phyloP scores from a whole-genome alignment of 2,113 vertebrate species.

The Trematocara nigrifrons region DNA sequence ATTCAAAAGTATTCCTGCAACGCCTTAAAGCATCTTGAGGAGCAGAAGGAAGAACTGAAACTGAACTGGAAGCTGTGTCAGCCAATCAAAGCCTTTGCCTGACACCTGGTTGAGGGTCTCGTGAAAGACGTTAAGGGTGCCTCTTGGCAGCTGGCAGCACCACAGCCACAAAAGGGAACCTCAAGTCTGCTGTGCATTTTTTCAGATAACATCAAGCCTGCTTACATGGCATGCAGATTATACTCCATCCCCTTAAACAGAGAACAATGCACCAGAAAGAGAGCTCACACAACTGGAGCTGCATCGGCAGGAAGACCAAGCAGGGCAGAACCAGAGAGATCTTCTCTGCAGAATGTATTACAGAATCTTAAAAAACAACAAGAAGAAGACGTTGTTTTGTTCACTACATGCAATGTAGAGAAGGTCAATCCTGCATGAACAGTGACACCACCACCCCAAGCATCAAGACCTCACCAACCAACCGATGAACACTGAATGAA shows the following conservation, averaged over 20 bases:
- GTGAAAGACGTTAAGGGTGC: neutral
- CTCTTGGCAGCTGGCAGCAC: neutral
- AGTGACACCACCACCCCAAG: neutral
- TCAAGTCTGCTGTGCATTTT: neutral
- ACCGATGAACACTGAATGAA: neutral
- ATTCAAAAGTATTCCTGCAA: neutral
- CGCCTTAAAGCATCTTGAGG: neutral
- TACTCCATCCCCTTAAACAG: neutral
- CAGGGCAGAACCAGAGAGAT: neutral
- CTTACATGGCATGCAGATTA: neutral
- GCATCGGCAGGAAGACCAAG: neutral
- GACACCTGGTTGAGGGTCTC: neutral
- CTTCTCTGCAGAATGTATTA: neutral
- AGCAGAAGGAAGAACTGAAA: neutral
- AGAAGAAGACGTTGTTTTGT: rapidly evolving
- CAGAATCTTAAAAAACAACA: neutral
- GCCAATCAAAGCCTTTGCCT: neutral
- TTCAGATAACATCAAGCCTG: neutral
- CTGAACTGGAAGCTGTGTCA: neutral
- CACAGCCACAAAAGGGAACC: neutral
- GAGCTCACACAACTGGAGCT: neutral
- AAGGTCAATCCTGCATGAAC: neutral
- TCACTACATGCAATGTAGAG: neutral
- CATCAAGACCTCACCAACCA: neutral
- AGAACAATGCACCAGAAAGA: neutral